Percentiles rank a stretch among this genome's conserved stretches.
phyloP scores from a whole-genome alignment of 2,113 vertebrate species.

The Bucco capensis region DNA sequence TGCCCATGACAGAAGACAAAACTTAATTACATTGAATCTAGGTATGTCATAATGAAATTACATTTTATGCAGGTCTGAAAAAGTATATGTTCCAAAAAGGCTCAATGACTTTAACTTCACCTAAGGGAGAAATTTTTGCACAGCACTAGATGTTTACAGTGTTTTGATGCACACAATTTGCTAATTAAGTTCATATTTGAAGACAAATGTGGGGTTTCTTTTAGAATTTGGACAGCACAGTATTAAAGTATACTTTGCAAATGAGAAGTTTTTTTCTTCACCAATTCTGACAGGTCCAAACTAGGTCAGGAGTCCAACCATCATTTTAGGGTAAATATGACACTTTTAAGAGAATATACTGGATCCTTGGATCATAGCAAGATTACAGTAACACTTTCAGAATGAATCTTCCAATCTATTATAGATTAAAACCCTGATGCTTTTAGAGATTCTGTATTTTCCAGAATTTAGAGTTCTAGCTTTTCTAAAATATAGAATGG shows the following conservation, averaged over 20 bases:
- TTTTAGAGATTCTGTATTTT: neutral
- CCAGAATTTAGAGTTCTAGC: neutral
- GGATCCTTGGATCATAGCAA: neutral
- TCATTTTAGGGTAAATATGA: neutral
- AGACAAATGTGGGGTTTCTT: neutral
- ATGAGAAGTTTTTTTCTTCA: neutral
- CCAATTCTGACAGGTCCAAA: neutral
- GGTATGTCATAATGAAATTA: neutral
- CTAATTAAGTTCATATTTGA: neutral
- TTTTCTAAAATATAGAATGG: neutral
- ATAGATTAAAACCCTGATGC: neutral
- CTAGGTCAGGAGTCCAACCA: neutral
- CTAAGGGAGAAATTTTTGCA: neutral
- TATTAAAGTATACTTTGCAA: neutral
- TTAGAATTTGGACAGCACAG: neutral
- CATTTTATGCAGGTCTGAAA: neutral
- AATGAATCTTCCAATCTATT: neutral
- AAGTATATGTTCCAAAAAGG: neutral
- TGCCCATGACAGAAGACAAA: fast-evolving
- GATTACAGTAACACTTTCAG: neutral
- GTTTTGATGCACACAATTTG: neutral
- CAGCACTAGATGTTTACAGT: neutral
- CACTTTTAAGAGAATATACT: neutral
- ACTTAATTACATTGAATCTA: neutral
- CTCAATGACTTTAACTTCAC: neutral